These are phyloP conservation scores for Physeter macrocephalus DNA, from an alignment of 2,113 vertebrate genomes.

Conservation along the genomic window DNA sequence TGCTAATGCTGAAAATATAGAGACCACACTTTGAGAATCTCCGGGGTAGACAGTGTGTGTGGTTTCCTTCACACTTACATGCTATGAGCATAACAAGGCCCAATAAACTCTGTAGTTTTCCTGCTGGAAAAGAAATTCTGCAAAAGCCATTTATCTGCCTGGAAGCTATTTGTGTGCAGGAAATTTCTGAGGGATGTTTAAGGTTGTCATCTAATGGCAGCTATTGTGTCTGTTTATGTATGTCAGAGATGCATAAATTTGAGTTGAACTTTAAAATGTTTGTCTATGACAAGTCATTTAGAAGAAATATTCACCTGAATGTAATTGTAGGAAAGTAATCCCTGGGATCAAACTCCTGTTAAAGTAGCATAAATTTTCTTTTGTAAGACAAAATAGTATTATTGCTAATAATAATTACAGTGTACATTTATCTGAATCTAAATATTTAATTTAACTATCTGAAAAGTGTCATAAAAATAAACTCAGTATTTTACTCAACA, in stretches of 20 bases:
- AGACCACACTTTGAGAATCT: neutral
- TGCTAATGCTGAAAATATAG: neutral
- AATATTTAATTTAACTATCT: neutral
- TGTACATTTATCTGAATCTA: slow-evolving; percentile 3
- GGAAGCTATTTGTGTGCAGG: slow-evolving; percentile 54
- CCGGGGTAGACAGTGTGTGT: neutral
- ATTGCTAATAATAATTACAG: neutral
- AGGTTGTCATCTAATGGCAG: slow-evolving; percentile 65
- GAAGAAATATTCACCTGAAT: slow-evolving; percentile 65
- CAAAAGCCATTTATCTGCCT: slow-evolving; percentile 56
- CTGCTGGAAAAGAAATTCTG: slow-evolving; percentile 41
- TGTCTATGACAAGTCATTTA: slow-evolving; percentile 59
- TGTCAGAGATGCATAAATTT: slow-evolving; percentile 73
- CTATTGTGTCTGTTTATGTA: slow-evolving; percentile 70
- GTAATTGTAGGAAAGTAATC: slow-evolving; percentile 17
- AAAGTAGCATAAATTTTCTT: slow-evolving; percentile 52
- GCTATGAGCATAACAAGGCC: neutral
- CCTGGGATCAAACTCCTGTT: neutral
- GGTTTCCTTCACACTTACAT: neutral
- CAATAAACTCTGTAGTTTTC: slow-evolving; percentile 26
- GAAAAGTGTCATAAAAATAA: neutral
- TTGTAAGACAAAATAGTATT: slow-evolving; percentile 31
- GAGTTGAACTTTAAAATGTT: slow-evolving; percentile 67
- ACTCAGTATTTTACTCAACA: neutral
- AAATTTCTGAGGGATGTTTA: slow-evolving; percentile 54